Base-by-base conservation (phyloP, 2,888 invertebrate genomes). In the Papilio elwesi region DNA sequence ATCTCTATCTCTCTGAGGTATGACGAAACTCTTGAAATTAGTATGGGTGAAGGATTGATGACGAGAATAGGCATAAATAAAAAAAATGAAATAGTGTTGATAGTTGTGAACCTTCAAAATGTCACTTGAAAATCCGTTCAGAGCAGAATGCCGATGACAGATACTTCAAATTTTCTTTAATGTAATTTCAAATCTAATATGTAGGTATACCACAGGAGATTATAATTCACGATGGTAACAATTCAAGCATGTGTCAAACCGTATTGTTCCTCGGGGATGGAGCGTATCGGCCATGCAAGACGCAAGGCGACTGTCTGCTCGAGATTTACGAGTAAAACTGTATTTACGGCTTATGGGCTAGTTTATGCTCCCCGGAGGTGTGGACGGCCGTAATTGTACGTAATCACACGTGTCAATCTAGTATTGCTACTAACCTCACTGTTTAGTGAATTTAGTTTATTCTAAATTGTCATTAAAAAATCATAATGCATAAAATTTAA, bases 251-350 rank as follows among this genome's bases (percentile, higher is more conserved):
- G 74, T 72, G 74, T 75, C 79, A 76, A 72, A 77, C 77, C 76
- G 73, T 79, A 79, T 77, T 76, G 79, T 74, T 71, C 76, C 75
- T 59, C 49, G 15, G 78, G 79, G 79, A 79, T 57, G 59, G 66
- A 74, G 73, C 73, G 71, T 74, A 75, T 76, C 76, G 76, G 70
- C 73, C 75, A 76, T 74, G 76, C 76, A 70, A 70, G 74, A 64
- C 75, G 73, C 77, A 74, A 73, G 74, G 74, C 75, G 70, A 70
- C 74, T 75, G 74, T 74, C 70, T 67, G 62, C 63, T 53, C 59
- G 71, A 79, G 79, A 80, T 80, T 80, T 79, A 80, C 79, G 79
- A 69, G 71, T 67, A 71, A 53, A 73, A 66, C 59, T 70, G 53
- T 73, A 73, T 66, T 73, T 73, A 73, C 70, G 53, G 73, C 73